Percentiles rank a stretch among this genome's conserved stretches.
Conservation (phyloP, 2,797 vertebrate genomes). For the Hippoglossus hippoglossus region DNA sequence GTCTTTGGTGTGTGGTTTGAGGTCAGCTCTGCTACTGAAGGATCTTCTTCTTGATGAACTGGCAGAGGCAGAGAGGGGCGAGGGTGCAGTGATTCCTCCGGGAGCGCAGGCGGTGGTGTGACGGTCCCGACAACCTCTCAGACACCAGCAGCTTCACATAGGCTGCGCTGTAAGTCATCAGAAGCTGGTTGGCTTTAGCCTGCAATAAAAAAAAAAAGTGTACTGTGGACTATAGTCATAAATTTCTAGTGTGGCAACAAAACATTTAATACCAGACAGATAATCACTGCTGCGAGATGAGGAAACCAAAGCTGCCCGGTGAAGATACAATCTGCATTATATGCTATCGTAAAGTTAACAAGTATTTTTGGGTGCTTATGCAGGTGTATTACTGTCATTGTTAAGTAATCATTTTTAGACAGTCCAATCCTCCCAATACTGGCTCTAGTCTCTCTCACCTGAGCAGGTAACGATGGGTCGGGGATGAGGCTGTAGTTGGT, state of each 20-base stretch:
- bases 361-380: no score
- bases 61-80: conserved; percentile 82
- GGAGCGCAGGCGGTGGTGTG: conserved; percentile 38
- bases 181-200: conserved; percentile 81
- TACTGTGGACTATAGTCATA: no score
- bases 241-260: no score
- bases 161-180: conserved; percentile 83
- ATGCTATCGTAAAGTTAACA: no score
- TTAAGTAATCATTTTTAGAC: not conserved
- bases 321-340: no score
- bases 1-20: not conserved
- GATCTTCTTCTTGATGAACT: conserved; percentile 79
- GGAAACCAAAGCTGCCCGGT: no score
- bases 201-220: conserved; percentile 39
- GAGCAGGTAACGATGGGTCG: conserved; percentile 61
- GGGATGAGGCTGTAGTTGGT: conserved; percentile 79
- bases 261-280: no score
- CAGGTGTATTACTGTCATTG: no score
- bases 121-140: conserved; percentile 65
- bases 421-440: no score
- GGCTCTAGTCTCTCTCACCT: conserved; percentile 66
- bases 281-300: no score
- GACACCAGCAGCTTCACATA: conserved; percentile 84
- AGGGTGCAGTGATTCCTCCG: conserved; percentile 73
- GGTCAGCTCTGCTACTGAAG: conserved; percentile 58